phyloP scores from a whole-genome alignment of 2,113 vertebrate genomes.

The Probosciger aterrimus region DNA sequence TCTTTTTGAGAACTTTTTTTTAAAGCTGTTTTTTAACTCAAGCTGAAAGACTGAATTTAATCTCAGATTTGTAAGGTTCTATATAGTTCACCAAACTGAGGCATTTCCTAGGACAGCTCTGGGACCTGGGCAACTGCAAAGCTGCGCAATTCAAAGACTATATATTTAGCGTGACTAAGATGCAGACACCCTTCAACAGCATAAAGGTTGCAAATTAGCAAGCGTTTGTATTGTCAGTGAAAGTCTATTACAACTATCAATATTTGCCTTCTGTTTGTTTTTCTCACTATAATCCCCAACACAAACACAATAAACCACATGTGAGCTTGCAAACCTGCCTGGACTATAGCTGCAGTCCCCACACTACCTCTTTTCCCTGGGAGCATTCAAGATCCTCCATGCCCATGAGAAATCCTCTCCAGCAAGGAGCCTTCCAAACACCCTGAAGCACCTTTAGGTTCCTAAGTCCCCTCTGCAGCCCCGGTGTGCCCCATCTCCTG shows the following conservation, averaged over 20 bases:
- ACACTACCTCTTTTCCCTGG: neutral
- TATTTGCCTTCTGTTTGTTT: neutral
- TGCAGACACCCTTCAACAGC: neutral
- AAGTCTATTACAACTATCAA: neutral
- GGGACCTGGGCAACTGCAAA: neutral
- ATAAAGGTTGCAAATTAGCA: neutral
- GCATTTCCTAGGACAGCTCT: neutral
- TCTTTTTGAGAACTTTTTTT: neutral
- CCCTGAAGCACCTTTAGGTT: neutral
- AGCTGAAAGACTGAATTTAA: neutral
- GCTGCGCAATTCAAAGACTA: neutral
- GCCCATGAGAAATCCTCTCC: accelerated
- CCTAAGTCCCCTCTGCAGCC: neutral
- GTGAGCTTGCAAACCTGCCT: neutral
- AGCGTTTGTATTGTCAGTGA: neutral
- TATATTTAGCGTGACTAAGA: accelerated
- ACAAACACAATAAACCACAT: neutral
- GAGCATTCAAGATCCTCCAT: neutral
- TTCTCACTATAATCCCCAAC: neutral
- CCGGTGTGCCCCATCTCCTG: too few relatives aligned
- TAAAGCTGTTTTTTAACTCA: neutral
- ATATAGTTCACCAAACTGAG: neutral
- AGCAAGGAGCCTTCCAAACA: neutral
- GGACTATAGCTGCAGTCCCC: neutral
- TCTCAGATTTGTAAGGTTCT: neutral